A percentile compares a stretch with the other conserved stretches of the same genome.
Evolutionary conservation across 1,140 invertebrate genomes (phyloP).

Genomic region (Drosophila mauritiana): DNA sequence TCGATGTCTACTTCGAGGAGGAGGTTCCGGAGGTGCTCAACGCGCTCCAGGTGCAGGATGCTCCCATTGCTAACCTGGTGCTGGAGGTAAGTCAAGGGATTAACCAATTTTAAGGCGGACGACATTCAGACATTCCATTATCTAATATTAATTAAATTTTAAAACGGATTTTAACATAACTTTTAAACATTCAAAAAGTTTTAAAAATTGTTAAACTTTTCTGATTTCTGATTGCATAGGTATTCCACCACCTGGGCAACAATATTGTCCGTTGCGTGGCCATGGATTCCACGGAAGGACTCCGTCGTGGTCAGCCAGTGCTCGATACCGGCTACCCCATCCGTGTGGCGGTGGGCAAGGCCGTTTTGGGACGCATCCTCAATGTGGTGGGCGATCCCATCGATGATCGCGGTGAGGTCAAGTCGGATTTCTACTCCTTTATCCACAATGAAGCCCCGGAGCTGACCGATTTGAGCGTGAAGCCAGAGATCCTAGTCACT

Average conservation of each 20-base stretch:
- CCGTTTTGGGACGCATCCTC: constrained; percentile 93
- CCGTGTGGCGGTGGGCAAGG: constrained; percentile 92
- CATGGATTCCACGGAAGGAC: constrained; percentile 95
- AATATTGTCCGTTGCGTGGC: constrained; percentile 94
- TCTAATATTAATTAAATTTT: too few species aligned
- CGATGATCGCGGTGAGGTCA: constrained; percentile 98
- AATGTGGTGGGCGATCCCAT: constrained; percentile 98
- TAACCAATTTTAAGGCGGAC: neutral
- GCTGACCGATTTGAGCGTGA: constrained; percentile 98
- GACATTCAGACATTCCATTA: too few species aligned
- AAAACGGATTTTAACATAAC: too few species aligned
- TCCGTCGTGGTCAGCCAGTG: constrained; percentile 91
- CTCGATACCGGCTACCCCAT: constrained; percentile 91
- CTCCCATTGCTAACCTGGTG: constrained; percentile 88
- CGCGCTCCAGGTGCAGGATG: constrained; percentile 90
- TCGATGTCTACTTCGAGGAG: constrained; percentile 94
- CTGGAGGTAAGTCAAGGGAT: constrained; percentile 86
- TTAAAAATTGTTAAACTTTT: neutral
- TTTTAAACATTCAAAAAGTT: too few species aligned
- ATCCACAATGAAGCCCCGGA: constrained; percentile 98
- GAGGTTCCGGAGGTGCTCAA: constrained; percentile 92
- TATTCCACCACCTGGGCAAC: constrained; percentile 94
- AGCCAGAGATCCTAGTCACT: constrained; percentile 98
- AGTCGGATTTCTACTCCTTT: constrained; percentile 94
- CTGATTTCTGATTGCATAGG: constrained; percentile 75